These are phyloP conservation scores for Pollenia labialis DNA, from an alignment of 2,888 invertebrate genomes.

Conservation along the genomic window DNA sequence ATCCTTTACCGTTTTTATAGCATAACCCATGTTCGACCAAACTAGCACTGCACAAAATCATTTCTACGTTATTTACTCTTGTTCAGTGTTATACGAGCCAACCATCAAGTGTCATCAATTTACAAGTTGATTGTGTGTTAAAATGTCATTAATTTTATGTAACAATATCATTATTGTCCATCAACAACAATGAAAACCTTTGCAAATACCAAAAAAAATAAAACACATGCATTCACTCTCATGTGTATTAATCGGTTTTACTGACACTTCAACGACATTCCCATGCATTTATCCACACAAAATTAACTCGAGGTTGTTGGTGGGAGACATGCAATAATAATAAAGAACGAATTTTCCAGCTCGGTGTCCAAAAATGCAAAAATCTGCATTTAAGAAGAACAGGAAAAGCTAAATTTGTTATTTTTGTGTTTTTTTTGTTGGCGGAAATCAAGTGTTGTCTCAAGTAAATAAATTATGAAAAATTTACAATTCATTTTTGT, in stretches of 20 bases:
- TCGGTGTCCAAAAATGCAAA: not conserved
- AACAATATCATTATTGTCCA: slow-evolving; percentile 67
- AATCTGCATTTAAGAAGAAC: slow-evolving; percentile 22
- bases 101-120: slow-evolving; percentile 72
- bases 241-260: slow-evolving; percentile 26
- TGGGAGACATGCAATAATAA: slow-evolving; percentile 2
- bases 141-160: slow-evolving; percentile 72
- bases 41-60: not conserved
- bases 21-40: not conserved
- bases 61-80: not conserved
- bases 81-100: slow-evolving; percentile 8
- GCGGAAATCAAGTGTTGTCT: slow-evolving; percentile 53
- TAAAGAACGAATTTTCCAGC: not conserved
- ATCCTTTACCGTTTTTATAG: too few species aligned
- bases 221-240: slow-evolving; percentile 10
- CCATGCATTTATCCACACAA: not conserved
- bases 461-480: slow-evolving; percentile 50
- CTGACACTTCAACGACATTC: slow-evolving; percentile 19
- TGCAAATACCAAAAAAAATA: not conserved
- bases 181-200: slow-evolving; percentile 22
- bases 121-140: slow-evolving; percentile 72
- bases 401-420: slow-evolving; percentile 43
- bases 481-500: slow-evolving; percentile 20
- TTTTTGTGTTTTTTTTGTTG: slow-evolving; percentile 7
- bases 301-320: slow-evolving; percentile 23